phyloP scores from a whole-genome alignment of 2,888 invertebrate species.

The Dasypogon diadema region DNA sequence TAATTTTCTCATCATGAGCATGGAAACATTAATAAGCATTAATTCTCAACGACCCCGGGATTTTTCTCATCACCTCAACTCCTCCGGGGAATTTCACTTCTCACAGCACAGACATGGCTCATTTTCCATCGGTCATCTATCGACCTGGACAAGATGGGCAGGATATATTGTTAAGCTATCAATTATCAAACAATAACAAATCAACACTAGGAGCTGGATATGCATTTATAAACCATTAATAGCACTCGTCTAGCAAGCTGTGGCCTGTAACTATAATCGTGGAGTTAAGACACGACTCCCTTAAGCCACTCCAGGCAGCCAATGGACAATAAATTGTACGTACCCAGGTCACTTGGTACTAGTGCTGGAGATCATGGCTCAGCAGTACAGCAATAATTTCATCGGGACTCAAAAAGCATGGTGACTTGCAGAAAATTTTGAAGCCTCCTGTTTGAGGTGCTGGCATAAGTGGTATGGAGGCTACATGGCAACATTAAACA shows the following conservation, averaged over 20 bases:
- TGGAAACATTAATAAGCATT: slow-evolving; percentile 37
- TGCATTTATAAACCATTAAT: slow-evolving; percentile 56
- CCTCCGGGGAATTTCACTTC: neutral
- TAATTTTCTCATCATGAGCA: slow-evolving; percentile 28
- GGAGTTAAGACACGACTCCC: slow-evolving; percentile 13
- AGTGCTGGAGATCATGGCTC: neutral
- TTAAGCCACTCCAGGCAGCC: slow-evolving; percentile 21
- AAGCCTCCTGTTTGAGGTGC: slow-evolving; percentile 39
- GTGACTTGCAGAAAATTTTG: slow-evolving; percentile 33
- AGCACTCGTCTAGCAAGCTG: slow-evolving; percentile 51
- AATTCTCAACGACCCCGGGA: neutral
- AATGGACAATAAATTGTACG: neutral
- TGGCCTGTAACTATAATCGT: neutral
- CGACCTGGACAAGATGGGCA: slow-evolving; percentile 8
- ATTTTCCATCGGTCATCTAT: slow-evolving; percentile 14
- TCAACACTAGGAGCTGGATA: slow-evolving; percentile 56
- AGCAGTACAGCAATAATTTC: slow-evolving; percentile 7
- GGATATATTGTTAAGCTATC: slow-evolving; percentile 54
- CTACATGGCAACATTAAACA: slow-evolving; percentile 45
- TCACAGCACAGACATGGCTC: neutral
- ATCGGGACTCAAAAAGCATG: slow-evolving; percentile 11
- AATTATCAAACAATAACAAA: slow-evolving; percentile 57
- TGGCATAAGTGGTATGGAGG: slow-evolving; percentile 38
- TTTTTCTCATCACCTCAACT: slow-evolving; percentile 23
- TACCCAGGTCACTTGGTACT: neutral